Evolutionary conservation across 1,140 invertebrate species (phyloP).

Genomic region (Streblospio benedicti): DNA sequence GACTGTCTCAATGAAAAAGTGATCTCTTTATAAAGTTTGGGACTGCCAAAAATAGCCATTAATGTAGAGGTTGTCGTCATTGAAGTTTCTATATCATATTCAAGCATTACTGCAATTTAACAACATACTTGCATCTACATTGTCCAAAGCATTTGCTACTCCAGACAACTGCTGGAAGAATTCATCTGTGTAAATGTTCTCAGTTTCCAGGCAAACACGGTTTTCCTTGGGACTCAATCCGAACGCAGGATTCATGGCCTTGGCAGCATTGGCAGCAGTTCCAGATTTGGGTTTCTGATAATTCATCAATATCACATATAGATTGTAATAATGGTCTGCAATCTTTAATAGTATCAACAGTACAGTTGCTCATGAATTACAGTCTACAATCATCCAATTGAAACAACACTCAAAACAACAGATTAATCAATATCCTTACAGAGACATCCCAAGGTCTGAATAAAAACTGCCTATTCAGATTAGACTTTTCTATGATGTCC

Average conservation of each 20-base stretch:
- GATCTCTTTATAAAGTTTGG: no score
- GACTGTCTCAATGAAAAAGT: no score
- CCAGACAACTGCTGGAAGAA: constrained; percentile 91
- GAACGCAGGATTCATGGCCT: constrained; percentile 80
- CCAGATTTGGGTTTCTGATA: constrained; percentile 71
- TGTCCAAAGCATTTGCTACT: constrained; percentile 94
- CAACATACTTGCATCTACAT: constrained; percentile 78
- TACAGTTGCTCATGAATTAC: no score
- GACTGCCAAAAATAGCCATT: no score
- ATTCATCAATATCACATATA: no score
- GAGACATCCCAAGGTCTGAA: constrained; percentile 92
- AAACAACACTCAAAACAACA: no score
- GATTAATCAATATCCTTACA: constrained; percentile 41
- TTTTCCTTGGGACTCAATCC: constrained; percentile 85
- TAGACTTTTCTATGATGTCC: constrained; percentile 98
- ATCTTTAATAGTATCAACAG: no score
- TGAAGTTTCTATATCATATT: no score
- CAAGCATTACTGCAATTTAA: no score
- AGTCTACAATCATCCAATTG: no score
- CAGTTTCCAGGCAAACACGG: constrained; percentile 88
- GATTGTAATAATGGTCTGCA: no score
- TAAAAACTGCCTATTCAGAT: constrained; percentile 96
- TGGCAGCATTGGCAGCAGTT: constrained; percentile 68
- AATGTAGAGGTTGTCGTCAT: no score
- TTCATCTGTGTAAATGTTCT: constrained; percentile 83